Conservation (phyloP, 1,140 invertebrate species). For the Drosophila melanogaster region Release_6_plus_ISO1_MT NT_033777.3:6012001-6012500, state of each 20-base stretch:
- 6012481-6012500: not conserved
- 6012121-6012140: conserved; percentile 40
- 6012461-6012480: not conserved
- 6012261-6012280: conserved; percentile 58
- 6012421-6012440: too few species aligned
- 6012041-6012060: conserved; percentile 82
- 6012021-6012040: conserved; percentile 68
- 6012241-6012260: conserved; percentile 62
- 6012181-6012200: conserved; percentile 18
- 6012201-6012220: conserved; percentile 24
- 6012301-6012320: conserved; percentile 3
- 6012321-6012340: conserved; percentile 10
- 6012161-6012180: conserved; percentile 28
- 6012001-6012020: conserved; percentile 16
- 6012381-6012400: too few species aligned
- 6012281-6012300: conserved; percentile 33
- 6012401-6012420: too few species aligned
- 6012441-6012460: too few species aligned
- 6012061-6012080: conserved; percentile 75
- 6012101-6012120: conserved; percentile 57
- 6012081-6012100: conserved; percentile 60
- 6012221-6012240: conserved; percentile 22
- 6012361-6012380: not conserved
- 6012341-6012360: not conserved
- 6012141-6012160: conserved; percentile 1